These are phyloP conservation scores for Oryzias melastigma DNA, from an alignment of 2,113 vertebrate species.

Conservation along the genomic window DNA sequence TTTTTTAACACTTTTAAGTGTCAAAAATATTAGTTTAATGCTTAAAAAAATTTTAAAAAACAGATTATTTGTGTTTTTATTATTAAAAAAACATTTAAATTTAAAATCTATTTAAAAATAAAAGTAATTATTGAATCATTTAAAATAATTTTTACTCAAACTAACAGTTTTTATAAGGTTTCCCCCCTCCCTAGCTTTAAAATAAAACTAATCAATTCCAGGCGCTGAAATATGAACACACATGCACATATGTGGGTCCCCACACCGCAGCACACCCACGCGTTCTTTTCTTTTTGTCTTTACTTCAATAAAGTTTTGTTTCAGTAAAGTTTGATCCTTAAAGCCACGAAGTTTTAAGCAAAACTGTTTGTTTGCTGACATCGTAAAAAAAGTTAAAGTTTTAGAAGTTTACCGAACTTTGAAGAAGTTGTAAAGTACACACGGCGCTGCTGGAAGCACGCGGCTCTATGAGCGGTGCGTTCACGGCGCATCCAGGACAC, in stretches of 20 bases:
- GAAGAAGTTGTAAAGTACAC: too few species aligned
- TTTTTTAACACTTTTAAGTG: too few species aligned
- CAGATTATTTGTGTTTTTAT: too few species aligned
- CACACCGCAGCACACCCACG: slow-evolving; percentile 2
- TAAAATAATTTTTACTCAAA: background rate
- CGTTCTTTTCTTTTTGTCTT: slow-evolving; percentile 35
- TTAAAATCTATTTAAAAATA: background rate
- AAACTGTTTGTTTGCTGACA: too few species aligned
- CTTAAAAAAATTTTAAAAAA: too few species aligned
- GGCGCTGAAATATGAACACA: slow-evolving; percentile 67
- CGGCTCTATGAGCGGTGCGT: too few species aligned
- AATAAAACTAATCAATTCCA: slow-evolving; percentile 61
- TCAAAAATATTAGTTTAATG: too few species aligned
- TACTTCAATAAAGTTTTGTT: slow-evolving; percentile 53
- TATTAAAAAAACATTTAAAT: background rate
- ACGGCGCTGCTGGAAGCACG: too few species aligned
- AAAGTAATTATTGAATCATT: background rate
- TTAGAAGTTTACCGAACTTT: too few species aligned
- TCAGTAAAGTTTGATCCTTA: slow-evolving; percentile 25
- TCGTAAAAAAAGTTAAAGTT: too few species aligned
- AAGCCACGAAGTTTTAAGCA: too few species aligned
- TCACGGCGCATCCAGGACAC: too few species aligned
- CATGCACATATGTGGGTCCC: slow-evolving; percentile 55
- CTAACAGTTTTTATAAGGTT: slow-evolving; percentile 9
- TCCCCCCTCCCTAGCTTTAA: slow-evolving; percentile 6